Percentiles rank a stretch among this genome's conserved stretches.
Evolutionary conservation across 1,140 invertebrate genomes (phyloP).

Genomic region (Leptinotarsa undecemlineata): DNA sequence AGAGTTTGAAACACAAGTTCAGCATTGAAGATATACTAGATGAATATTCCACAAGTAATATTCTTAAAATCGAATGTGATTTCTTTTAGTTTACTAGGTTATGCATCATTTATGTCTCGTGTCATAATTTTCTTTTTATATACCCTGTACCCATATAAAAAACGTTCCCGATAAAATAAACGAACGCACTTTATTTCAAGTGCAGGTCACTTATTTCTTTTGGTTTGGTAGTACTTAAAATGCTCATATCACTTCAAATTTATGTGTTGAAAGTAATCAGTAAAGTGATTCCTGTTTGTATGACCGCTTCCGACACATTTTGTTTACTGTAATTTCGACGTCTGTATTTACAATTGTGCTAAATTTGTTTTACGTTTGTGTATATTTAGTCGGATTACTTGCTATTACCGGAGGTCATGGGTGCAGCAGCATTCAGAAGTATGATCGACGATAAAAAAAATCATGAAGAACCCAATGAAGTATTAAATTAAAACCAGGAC

Average conservation of each 20-base stretch:
- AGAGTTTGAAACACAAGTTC: too few relatives aligned
- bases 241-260: constrained; percentile 3
- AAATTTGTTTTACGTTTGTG: not conserved
- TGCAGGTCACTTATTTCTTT: not conserved
- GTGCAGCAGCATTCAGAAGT: not conserved
- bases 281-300: not conserved
- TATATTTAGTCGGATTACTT: not conserved
- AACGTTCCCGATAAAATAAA: not conserved
- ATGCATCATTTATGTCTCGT: too few relatives aligned
- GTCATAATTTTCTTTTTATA: too few relatives aligned
- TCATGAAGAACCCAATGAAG: too few relatives aligned
- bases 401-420: not conserved
- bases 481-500: too few relatives aligned
- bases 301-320: not conserved
- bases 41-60: too few relatives aligned
- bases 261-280: not conserved
- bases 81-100: too few relatives aligned
- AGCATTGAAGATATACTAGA: too few relatives aligned
- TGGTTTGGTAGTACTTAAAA: not conserved
- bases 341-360: not conserved
- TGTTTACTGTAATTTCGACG: not conserved
- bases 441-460: too few relatives aligned
- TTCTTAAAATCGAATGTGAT: too few relatives aligned
- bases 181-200: not conserved
- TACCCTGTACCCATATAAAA: too few relatives aligned